Base-by-base conservation (phyloP, 2,113 vertebrate genomes). In the Syngnathus floridae region DNA sequence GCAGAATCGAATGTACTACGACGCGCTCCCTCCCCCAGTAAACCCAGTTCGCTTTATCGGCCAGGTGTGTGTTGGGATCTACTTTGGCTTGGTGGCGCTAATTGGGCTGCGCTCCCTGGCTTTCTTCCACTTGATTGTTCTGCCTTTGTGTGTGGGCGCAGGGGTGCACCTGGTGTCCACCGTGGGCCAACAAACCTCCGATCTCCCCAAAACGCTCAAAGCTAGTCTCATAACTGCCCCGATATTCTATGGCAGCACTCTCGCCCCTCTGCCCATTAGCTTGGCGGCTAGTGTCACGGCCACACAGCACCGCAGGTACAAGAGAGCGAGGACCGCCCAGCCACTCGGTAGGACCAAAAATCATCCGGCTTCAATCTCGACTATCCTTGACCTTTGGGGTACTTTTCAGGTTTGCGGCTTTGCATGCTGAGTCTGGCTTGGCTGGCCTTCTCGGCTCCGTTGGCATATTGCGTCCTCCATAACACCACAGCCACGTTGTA, bases 101-200 rank as follows among this genome's bases (percentile, higher is more conserved):
- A 81, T 95, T 40, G 90, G 92, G 48, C 84, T 95, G 38, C 94
- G 91, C 65, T 90, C 89, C 65, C 85, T 94, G 64, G 87, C 82
- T 11, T 91, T 80, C 73, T 95, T 94, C 86, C 92, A 92, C 57
- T 36, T 93, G 72, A 77, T 96, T 19, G 91, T 90, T 0, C 89
- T 95, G 64, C 94, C 94, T 6, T 71, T 96, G 69, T 91, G 90
- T 19, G 87, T 94, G 82, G 93, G 90, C 35, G 88, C 93, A 45
- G 95, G 94, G 5, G 93, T 96, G 16, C 91, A 93, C 60, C 80
- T 96, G 70, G 95, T 96, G 40, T 91, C 94, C 54, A 87, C 59
- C 19, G 87, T 91, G 49, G 95, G 94, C 0, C 86, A 90, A 41
- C 91, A 95, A 85, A 93, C 92, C 1, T 91, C 94, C 0, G 80